A percentile compares a stretch with the other conserved stretches of the same genome.
Evolutionary conservation across 2,888 invertebrate species (phyloP).

Genomic region (Drosophila pseudotakahashii): DNA sequence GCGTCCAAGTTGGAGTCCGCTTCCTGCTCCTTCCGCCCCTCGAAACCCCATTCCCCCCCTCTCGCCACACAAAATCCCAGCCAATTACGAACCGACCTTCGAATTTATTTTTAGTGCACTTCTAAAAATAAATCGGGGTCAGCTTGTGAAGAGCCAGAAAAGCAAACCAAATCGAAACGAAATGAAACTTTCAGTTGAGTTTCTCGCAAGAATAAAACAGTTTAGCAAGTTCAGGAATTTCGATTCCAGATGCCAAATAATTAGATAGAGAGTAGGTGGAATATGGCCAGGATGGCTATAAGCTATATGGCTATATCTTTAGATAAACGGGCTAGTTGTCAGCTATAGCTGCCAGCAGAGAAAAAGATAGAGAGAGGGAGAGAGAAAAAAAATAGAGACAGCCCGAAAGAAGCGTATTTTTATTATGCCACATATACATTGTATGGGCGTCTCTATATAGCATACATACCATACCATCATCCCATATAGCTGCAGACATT

Average conservation of each 20-base stretch:
- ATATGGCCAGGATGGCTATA: not conserved
- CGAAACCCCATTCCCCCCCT: not conserved
- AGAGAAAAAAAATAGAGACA: not conserved
- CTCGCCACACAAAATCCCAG: slow-evolving; percentile 38
- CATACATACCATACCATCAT: not conserved
- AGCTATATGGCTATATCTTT: not conserved
- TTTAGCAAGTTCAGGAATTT: slow-evolving; percentile 1
- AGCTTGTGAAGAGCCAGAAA: slow-evolving; percentile 28
- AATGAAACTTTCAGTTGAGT: slow-evolving; percentile 1
- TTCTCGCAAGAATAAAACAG: not conserved
- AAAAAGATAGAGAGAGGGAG: slow-evolving; percentile 9
- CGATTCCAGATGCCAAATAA: slow-evolving; percentile 11
- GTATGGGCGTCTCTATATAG: slow-evolving; percentile 28
- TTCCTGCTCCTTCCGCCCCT: not conserved
- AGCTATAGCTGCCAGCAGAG: not conserved
- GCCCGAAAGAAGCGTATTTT: slow-evolving; percentile 43
- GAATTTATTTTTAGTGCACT: slow-evolving; percentile 77
- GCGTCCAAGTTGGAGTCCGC: slow-evolving; percentile 14
- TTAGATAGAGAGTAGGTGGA: slow-evolving; percentile 4
- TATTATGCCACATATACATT: slow-evolving; percentile 48
- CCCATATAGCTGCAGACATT: slow-evolving; percentile 46
- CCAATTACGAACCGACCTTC: slow-evolving; percentile 68
- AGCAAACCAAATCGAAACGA: slow-evolving; percentile 1
- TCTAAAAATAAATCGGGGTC: slow-evolving; percentile 79
- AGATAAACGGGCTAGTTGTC: slow-evolving; percentile 6